Conservation (phyloP, 2,797 vertebrate genomes). For the Sebastes trivittatus region DNA sequence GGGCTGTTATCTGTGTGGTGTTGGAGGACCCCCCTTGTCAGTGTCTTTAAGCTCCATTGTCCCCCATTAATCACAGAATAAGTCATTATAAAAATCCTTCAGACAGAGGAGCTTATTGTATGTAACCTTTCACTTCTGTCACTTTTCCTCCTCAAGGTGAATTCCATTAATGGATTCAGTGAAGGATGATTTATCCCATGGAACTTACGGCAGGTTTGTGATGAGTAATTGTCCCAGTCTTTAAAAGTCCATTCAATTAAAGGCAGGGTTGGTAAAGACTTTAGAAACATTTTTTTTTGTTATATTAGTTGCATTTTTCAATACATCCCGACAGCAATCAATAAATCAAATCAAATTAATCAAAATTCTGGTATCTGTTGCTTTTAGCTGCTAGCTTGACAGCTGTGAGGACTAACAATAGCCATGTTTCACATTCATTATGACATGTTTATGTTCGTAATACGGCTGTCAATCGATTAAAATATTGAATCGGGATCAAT, state of each 20-base stretch:
- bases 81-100: constrained; percentile 30
- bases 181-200: constrained; percentile 55
- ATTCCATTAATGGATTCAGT: constrained; percentile 22
- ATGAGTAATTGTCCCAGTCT: constrained; percentile 37
- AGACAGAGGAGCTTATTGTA: constrained; percentile 30
- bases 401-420: too few species aligned
- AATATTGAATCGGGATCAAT: too few species aligned
- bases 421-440: too few species aligned
- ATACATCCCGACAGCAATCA: too few species aligned
- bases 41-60: constrained; percentile 20
- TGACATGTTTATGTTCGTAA: too few species aligned
- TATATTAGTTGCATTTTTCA: too few species aligned
- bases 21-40: constrained; percentile 2
- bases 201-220: constrained; percentile 20
- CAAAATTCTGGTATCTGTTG: too few species aligned
- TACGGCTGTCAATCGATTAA: too few species aligned
- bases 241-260: constrained; percentile 43
- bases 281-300: too few species aligned
- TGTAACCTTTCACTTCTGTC: constrained; percentile 36
- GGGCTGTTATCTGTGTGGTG: neutral
- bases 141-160: constrained; percentile 60
- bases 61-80: constrained; percentile 46
- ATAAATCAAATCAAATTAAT: too few species aligned
- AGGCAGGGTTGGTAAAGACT: neutral
- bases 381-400: too few species aligned